These are phyloP conservation scores for Hypercompe scribonia DNA, from an alignment of 2,888 invertebrate genomes.

Conservation along the genomic window DNA sequence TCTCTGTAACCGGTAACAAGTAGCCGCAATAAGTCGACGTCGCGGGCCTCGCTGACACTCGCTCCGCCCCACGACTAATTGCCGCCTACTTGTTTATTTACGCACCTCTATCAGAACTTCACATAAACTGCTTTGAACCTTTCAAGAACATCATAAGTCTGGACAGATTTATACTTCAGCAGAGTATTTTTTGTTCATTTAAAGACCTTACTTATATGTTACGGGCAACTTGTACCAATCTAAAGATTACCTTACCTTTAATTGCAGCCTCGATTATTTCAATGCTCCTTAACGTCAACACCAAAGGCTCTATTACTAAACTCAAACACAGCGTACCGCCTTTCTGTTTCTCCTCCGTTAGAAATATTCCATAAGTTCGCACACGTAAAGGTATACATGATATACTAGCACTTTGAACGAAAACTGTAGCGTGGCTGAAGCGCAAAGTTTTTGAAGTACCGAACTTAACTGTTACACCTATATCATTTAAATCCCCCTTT, in stretches of 20 bases:
- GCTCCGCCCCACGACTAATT: constrained; percentile 75
- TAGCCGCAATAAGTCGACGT: constrained; percentile 61
- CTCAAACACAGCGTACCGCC: constrained; percentile 58
- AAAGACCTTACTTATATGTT: background rate
- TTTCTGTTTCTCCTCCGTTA: constrained; percentile 64
- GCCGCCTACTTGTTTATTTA: constrained; percentile 80
- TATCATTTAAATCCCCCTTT: constrained; percentile 78
- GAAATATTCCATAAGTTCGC: constrained; percentile 76
- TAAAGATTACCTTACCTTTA: constrained; percentile 69
- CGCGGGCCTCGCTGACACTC: constrained; percentile 60
- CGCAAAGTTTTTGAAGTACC: constrained; percentile 65
- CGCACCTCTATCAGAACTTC: constrained; percentile 58
- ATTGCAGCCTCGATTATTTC: constrained; percentile 76
- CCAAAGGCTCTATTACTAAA: constrained; percentile 74
- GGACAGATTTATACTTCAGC: constrained; percentile 31
- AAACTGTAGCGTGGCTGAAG: constrained; percentile 74
- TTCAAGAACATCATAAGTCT: constrained; percentile 26
- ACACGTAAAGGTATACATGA: constrained; percentile 68
- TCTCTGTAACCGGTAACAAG: constrained; percentile 50
- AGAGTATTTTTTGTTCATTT: constrained; percentile 14
- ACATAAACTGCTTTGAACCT: constrained; percentile 39
- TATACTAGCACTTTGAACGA: constrained; percentile 65
- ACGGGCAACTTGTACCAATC: background rate
- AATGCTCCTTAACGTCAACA: constrained; percentile 71
- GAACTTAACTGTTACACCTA: constrained; percentile 70